Percentiles rank a stretch among this genome's conserved stretches.
These are phyloP conservation scores for Pollimyrus isidori DNA, from an alignment of 2,113 vertebrate species.

Conservation along the genomic window DNA sequence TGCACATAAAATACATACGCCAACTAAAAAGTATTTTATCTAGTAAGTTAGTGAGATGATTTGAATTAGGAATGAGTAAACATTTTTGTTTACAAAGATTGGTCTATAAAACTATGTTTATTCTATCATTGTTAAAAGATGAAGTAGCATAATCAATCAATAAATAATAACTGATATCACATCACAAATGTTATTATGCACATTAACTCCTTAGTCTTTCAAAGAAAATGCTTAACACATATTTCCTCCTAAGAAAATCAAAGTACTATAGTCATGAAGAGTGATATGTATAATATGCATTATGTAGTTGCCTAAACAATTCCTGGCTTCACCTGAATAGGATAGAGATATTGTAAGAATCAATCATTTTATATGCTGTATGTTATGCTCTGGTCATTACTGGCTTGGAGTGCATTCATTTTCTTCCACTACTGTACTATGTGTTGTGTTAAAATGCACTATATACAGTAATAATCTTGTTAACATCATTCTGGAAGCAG, in stretches of 20 bases:
- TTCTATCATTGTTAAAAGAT: not conserved
- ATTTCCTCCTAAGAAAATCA: not conserved
- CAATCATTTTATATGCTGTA: conserved; percentile 12
- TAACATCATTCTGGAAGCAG: conserved; percentile 50
- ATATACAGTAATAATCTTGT: conserved; percentile 56
- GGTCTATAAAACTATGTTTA: not conserved
- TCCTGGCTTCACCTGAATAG: not conserved
- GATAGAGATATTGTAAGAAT: not conserved
- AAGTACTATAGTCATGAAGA: not conserved
- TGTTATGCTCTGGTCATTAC: conserved; percentile 23
- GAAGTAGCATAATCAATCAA: not conserved
- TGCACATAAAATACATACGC: conserved; percentile 28
- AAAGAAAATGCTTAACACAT: not conserved
- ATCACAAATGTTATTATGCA: not conserved
- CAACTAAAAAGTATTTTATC: not conserved
- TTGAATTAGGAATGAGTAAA: conserved; percentile 42
- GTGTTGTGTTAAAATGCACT: conserved; percentile 42
- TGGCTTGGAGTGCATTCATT: conserved; percentile 22
- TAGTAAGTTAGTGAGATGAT: conserved; percentile 25
- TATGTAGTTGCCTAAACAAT: not conserved
- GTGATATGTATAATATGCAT: not conserved
- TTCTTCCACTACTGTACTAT: conserved; percentile 47
- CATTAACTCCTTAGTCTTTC: not conserved
- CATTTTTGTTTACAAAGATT: conserved; percentile 15
- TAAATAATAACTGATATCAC: not conserved